These are phyloP conservation scores for Alectoris magna DNA, from an alignment of 2,797 vertebrate species.

Conservation along the genomic window DNA sequence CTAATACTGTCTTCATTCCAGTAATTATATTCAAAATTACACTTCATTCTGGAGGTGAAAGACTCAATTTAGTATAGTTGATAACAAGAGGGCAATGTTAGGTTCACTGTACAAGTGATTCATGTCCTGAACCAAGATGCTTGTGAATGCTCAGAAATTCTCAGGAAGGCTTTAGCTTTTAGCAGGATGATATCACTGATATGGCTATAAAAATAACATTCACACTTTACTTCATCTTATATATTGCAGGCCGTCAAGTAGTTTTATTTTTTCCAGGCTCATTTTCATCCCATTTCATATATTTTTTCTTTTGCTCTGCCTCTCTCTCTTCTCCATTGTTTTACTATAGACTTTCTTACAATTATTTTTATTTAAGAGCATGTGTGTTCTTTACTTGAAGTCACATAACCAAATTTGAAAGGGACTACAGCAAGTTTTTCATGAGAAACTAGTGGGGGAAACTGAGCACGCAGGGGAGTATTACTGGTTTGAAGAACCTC, in stretches of 20 bases:
- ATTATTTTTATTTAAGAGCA: neutral
- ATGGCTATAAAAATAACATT: slow-evolving; percentile 5
- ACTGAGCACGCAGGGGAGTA: neutral
- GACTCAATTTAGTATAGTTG: neutral
- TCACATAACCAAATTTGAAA: neutral
- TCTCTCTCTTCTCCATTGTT: neutral
- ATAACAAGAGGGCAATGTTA: neutral
- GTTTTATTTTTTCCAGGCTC: neutral
- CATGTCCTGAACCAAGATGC: neutral
- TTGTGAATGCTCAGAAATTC: neutral
- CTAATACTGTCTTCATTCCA: slow-evolving; percentile 35
- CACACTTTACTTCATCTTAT: neutral
- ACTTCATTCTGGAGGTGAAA: slow-evolving; percentile 18
- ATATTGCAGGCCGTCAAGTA: neutral
- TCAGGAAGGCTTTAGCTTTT: neutral
- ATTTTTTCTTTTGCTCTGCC: neutral
- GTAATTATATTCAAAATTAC: slow-evolving; percentile 22
- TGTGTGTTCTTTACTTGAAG: neutral
- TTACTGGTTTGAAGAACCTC: neutral
- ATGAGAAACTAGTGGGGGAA: neutral
- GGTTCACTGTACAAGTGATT: neutral
- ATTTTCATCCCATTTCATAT: neutral
- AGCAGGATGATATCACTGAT: neutral
- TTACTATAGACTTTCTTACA: neutral
- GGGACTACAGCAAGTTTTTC: neutral